phyloP scores from a whole-genome alignment of 2,797 vertebrate genomes.

The Falco biarmicus region DNA sequence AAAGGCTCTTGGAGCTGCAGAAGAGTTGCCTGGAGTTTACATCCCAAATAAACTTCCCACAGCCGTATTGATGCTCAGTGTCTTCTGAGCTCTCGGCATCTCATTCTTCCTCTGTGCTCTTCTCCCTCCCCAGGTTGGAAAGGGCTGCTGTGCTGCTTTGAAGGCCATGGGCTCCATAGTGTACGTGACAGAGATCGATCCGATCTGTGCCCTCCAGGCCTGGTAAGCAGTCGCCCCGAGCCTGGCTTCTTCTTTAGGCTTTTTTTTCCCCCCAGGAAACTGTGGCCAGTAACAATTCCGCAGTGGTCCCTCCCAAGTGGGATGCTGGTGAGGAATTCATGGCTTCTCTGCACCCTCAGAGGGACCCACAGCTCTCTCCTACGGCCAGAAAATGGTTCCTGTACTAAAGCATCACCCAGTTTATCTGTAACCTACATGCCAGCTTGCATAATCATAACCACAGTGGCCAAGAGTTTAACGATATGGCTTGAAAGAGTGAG shows the following conservation, averaged over 20 bases:
- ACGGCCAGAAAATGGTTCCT: fast-evolving
- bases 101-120: neutral
- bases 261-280: neutral
- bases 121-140: slow-evolving; percentile 85
- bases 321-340: neutral
- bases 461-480: neutral
- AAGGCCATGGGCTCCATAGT: slow-evolving; percentile 98
- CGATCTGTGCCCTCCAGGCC: slow-evolving; percentile 96
- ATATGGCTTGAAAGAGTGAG: neutral
- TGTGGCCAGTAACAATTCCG: fast-evolving
- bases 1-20: neutral
- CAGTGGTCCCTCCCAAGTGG: neutral
- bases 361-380: neutral
- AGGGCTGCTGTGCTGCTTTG: slow-evolving; percentile 94
- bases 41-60: fast-evolving
- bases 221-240: slow-evolving; percentile 80
- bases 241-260: neutral
- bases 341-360: neutral
- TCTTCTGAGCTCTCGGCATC: neutral
- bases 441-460: neutral
- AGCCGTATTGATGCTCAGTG: fast-evolving
- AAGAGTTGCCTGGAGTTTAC: fast-evolving
- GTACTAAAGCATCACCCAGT: neutral
- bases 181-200: slow-evolving; percentile 96
- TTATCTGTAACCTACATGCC: neutral